phyloP scores from a whole-genome alignment of 2,113 vertebrate genomes.

The Neodon shergylaensis region DNA sequence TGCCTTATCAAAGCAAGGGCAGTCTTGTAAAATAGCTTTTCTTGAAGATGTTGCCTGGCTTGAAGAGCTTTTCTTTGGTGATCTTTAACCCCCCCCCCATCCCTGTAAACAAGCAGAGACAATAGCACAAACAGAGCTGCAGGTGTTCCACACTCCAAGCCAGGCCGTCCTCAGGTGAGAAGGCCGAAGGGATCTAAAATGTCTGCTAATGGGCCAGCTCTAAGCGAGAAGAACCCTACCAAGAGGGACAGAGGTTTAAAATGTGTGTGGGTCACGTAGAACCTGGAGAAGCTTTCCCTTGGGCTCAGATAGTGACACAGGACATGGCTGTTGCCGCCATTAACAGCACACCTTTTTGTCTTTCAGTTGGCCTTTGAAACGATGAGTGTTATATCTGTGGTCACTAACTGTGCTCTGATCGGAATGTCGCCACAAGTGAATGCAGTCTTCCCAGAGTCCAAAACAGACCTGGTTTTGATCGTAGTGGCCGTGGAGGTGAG shows the following conservation, averaged over 20 bases:
- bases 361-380: slow-evolving; percentile 97
- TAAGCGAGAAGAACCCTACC: background rate
- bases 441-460: slow-evolving; percentile 90
- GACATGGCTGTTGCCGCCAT: background rate
- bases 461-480: slow-evolving; percentile 91
- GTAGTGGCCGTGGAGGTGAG: slow-evolving; percentile 93
- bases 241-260: background rate
- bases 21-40: background rate
- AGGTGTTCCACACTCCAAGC: background rate
- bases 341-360: slow-evolving; percentile 1
- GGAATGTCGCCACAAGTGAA: slow-evolving; percentile 97
- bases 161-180: too few species aligned
- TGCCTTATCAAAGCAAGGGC: background rate
- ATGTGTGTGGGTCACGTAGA: background rate
- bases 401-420: slow-evolving; percentile 97
- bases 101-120: background rate
- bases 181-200: background rate
- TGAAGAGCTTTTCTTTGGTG: background rate
- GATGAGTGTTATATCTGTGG: slow-evolving; percentile 96
- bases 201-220: background rate
- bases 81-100: background rate
- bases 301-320: background rate
- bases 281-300: background rate
- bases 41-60: background rate
- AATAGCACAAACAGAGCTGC: background rate